These are phyloP conservation scores for Chloroceryle inda DNA, from an alignment of 2,797 vertebrate species.

Conservation along the genomic window DNA sequence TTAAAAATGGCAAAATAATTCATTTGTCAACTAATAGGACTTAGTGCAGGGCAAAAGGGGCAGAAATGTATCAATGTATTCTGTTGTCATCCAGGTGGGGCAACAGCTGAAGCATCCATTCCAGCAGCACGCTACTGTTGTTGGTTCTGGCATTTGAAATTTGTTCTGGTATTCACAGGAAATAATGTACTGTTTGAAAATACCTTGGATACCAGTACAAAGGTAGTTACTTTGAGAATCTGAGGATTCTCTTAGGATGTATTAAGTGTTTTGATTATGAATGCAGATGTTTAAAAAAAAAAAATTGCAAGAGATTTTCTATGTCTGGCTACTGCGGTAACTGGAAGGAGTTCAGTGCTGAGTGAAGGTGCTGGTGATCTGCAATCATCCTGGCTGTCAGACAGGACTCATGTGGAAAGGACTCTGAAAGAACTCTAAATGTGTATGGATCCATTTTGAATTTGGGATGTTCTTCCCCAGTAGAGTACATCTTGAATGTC, in stretches of 20 bases:
- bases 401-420: not conserved
- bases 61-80: not conserved
- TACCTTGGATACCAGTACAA: not conserved
- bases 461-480: fast-evolving
- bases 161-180: not conserved
- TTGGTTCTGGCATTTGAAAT: not conserved
- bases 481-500: not conserved
- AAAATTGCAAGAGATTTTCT: not conserved
- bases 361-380: not conserved
- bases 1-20: not conserved
- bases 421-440: not conserved
- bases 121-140: not conserved
- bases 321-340: not conserved
- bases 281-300: not conserved
- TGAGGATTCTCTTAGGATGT: not conserved
- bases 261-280: not conserved
- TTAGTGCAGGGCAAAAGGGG: not conserved
- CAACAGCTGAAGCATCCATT: not conserved
- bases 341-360: not conserved
- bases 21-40: not conserved
- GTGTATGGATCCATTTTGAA: not conserved
- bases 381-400: not conserved
- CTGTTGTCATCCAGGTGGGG: not conserved
- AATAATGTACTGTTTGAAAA: not conserved
- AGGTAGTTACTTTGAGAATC: not conserved